Base-by-base conservation (phyloP, 2,113 vertebrate species). In the Esox niger region DNA sequence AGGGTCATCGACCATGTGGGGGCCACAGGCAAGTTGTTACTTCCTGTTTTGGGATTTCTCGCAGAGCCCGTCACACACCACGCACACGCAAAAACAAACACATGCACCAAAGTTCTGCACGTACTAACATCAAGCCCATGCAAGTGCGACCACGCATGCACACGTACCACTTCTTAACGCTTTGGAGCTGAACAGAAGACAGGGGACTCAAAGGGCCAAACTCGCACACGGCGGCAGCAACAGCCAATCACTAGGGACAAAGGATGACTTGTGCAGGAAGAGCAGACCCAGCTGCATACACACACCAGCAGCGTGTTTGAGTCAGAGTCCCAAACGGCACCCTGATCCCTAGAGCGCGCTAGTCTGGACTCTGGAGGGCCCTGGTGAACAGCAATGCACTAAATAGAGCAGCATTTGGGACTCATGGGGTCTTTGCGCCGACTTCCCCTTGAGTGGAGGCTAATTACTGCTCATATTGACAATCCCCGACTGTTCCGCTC, bases 401-500 rank as follows among this genome's bases (percentile, higher is more conserved):
- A 43, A 17, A 43, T 4, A 17, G 13, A 15, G 38, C 17, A 4
- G 11, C 38, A 43, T 43, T 43, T 43, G 38, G 38, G 3, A 43
- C n/a, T n/a, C n/a, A n/a, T 43, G 38, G 17, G 78, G 58, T 58
- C 73, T 86, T 78, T 82, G 75, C 68, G 58, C 71, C 71, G 79
- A 81, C 83, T 89, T 87, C 77, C 84, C 73, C 62, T 75, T 8
- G 57, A 68, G 75, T 62, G 59, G n/a, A n/a, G n/a, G n/a, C n/a
- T 72, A 82, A 84, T 86, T 82, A 69, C 69, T 29, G n/a, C 58
- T 80, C 66, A 71, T 79, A 79, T 76, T 71, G 59, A 64, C 66
- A 77, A 77, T 67, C 77, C 68, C n/a, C 47, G 0, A 76, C 56
- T 76, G 79, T 70, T 79, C 69, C 70, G 20, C 68, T 76, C 33